phyloP scores from a whole-genome alignment of 2,113 vertebrate genomes.

The Gila orcuttii region DNA sequence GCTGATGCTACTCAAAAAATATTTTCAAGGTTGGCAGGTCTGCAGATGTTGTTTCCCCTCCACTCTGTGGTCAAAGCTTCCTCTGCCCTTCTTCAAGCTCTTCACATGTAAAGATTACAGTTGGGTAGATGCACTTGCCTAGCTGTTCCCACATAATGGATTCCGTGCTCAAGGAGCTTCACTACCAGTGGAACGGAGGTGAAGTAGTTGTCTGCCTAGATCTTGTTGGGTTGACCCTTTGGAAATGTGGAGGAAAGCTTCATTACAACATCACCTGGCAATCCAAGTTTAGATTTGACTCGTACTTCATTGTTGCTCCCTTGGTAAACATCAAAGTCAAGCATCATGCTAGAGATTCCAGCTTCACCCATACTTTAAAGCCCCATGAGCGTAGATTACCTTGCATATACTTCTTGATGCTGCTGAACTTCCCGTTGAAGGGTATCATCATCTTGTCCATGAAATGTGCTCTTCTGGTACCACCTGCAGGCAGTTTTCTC shows the following conservation, averaged over 20 bases:
- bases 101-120: neutral
- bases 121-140: neutral
- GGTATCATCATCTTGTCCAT: conserved; percentile 47
- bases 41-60: too few species aligned
- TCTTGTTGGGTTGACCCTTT: conserved; percentile 48
- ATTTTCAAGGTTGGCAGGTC: too few species aligned
- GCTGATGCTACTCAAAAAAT: too few species aligned
- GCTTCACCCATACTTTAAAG: conserved; percentile 47
- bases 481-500: conserved; percentile 46
- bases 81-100: too few species aligned
- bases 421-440: conserved; percentile 1
- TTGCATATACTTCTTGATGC: conserved; percentile 48
- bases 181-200: conserved; percentile 40
- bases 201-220: conserved; percentile 49
- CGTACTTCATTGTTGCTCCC: conserved; percentile 19
- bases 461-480: conserved; percentile 42
- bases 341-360: conserved; percentile 46
- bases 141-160: conserved; percentile 52
- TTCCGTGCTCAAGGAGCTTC: conserved; percentile 37
- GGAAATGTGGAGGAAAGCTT: conserved; percentile 48
- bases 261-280: conserved; percentile 49
- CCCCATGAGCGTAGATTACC: conserved; percentile 6
- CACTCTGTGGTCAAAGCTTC: too few species aligned
- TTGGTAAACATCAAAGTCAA: conserved; percentile 49
- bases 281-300: conserved; percentile 50